These are phyloP conservation scores for Oxystoma pomonae DNA, from an alignment of 2,888 invertebrate species.

Conservation along the genomic window DNA sequence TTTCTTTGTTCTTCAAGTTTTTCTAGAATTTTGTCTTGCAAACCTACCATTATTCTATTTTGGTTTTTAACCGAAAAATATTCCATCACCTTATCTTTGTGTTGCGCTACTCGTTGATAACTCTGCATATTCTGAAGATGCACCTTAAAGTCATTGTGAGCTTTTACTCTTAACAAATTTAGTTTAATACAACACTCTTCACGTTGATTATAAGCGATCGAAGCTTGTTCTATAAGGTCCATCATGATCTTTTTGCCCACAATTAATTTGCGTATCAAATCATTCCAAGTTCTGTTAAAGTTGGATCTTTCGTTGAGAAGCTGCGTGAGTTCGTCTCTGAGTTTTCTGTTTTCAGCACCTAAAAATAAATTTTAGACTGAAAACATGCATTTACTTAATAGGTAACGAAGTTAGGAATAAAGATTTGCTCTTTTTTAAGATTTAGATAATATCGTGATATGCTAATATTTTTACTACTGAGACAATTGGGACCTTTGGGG, in stretches of 20 bases:
- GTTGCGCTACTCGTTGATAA: slow-evolving; percentile 77
- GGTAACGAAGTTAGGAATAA: no score
- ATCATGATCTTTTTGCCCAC: slow-evolving; percentile 78
- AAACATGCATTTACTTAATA: no score
- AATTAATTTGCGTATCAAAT: slow-evolving; percentile 68
- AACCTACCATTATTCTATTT: slow-evolving; percentile 67
- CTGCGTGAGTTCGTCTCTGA: slow-evolving; percentile 75
- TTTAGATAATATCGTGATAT: no score
- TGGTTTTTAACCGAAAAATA: slow-evolving; percentile 85
- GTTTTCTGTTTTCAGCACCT: slow-evolving; percentile 66
- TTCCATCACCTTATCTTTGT: slow-evolving; percentile 78
- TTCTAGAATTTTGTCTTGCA: slow-evolving; percentile 68
- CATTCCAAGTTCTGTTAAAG: slow-evolving; percentile 79
- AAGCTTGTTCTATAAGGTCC: slow-evolving; percentile 84
- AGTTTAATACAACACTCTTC: slow-evolving; percentile 79
- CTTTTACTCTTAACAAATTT: slow-evolving; percentile 71
- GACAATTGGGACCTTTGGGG: no score
- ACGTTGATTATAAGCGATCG: slow-evolving; percentile 85
- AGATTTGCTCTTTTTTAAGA: no score
- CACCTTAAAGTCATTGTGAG: slow-evolving; percentile 64
- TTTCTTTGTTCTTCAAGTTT: slow-evolving; percentile 64
- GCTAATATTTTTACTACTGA: no score
- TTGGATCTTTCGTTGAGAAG: slow-evolving; percentile 71
- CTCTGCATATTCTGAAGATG: slow-evolving; percentile 81
- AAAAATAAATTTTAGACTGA: no score